Evolutionary conservation across 1,140 invertebrate genomes (phyloP).

Genomic region (Venturia canescens): DNA sequence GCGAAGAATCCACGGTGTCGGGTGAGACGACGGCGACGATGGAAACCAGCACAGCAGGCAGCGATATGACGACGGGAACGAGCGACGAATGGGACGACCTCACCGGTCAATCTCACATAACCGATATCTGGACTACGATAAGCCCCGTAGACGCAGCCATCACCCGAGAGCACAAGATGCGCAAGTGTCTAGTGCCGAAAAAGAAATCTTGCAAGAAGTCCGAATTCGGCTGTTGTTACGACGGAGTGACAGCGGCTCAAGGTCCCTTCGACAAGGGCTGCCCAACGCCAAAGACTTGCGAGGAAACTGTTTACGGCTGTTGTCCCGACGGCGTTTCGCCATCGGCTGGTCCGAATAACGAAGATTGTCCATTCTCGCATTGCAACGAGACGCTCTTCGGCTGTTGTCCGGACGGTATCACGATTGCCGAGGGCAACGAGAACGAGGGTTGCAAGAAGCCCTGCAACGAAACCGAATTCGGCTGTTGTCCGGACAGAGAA

Average conservation of each 20-base stretch:
- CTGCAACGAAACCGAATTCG: slow-evolving; percentile 81
- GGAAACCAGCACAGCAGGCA: slow-evolving; percentile 26
- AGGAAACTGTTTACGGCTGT: slow-evolving; percentile 91
- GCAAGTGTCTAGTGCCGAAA: slow-evolving; percentile 81
- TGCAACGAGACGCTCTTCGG: slow-evolving; percentile 89
- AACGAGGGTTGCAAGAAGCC: slow-evolving; percentile 88
- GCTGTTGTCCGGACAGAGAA: slow-evolving; percentile 83
- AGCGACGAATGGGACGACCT: slow-evolving; percentile 57
- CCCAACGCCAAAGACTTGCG: slow-evolving; percentile 84
- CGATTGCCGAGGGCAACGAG: slow-evolving; percentile 88
- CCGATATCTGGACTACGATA: slow-evolving; percentile 68
- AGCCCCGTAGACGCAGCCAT: slow-evolving; percentile 74
- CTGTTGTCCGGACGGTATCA: slow-evolving; percentile 90
- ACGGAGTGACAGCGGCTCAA: slow-evolving; percentile 87
- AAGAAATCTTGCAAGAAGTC: slow-evolving; percentile 82
- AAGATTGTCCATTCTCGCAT: slow-evolving; percentile 86
- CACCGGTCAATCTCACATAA: slow-evolving; percentile 63
- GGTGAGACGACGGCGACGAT: slow-evolving; percentile 49
- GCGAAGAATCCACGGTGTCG: slow-evolving; percentile 49
- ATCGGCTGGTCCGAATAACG: slow-evolving; percentile 83
- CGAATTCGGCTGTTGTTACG: slow-evolving; percentile 93
- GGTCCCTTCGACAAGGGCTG: slow-evolving; percentile 93
- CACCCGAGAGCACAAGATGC: slow-evolving; percentile 73
- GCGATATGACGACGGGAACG: background rate
- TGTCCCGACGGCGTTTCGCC: slow-evolving; percentile 93